A percentile compares a stretch with the other conserved stretches of the same genome.
These are phyloP conservation scores for Pithys albifrons DNA, from an alignment of 2,113 vertebrate species.

Conservation along the genomic window DNA sequence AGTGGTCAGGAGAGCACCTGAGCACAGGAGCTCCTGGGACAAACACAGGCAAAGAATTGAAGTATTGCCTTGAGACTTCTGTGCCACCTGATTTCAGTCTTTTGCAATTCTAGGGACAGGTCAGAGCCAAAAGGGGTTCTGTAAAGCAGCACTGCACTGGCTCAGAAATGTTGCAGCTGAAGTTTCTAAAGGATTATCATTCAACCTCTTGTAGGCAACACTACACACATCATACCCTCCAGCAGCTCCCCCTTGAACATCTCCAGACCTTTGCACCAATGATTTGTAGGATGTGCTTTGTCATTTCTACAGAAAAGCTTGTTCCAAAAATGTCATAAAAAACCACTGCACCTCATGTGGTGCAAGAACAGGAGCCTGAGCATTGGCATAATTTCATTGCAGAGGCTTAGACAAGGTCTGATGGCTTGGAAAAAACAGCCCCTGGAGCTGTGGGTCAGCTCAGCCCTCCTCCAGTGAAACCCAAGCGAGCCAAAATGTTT, in stretches of 20 bases:
- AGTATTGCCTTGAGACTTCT: neutral
- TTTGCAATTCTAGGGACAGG: constrained; percentile 17
- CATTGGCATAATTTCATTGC: neutral
- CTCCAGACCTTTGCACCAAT: neutral
- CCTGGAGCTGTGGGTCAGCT: neutral
- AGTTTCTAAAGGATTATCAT: neutral
- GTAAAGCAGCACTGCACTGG: neutral
- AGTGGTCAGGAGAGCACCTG: neutral
- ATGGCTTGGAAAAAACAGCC: neutral
- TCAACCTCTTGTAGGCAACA: neutral
- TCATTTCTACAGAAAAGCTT: neutral
- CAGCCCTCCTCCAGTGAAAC: neutral
- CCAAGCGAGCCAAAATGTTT: neutral
- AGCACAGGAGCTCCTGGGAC: neutral
- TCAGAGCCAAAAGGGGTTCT: constrained; percentile 5
- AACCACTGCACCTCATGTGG: neutral
- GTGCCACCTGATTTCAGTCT: neutral
- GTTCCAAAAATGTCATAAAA: neutral
- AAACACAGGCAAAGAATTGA: neutral
- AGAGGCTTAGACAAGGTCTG: neutral
- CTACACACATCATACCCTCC: neutral
- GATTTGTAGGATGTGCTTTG: neutral
- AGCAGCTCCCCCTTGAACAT: neutral
- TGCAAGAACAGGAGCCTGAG: neutral
- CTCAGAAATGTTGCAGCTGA: neutral